Evolutionary conservation across 2,113 vertebrate species (phyloP).

Genomic region (Etheostoma spectabile): DNA sequence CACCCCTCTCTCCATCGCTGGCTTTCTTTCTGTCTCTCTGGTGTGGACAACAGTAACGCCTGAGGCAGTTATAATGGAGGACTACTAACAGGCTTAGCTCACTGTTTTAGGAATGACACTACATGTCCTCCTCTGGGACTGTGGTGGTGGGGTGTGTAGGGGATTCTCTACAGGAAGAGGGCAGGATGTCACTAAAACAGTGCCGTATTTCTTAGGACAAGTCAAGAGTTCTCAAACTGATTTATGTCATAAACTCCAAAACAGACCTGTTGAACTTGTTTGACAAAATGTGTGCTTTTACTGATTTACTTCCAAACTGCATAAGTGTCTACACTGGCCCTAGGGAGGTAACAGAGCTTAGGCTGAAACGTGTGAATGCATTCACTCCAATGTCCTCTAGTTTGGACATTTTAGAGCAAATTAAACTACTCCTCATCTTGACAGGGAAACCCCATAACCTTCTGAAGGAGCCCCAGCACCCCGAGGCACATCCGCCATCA

Average conservation of each 20-base stretch:
- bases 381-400: conserved; percentile 9
- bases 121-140: conserved; percentile 32
- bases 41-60: conserved; percentile 52
- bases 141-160: conserved; percentile 1
- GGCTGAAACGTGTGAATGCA: conserved; percentile 9
- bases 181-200: conserved; percentile 32
- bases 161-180: conserved; percentile 12
- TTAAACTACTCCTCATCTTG: conserved; percentile 51
- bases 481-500: not conserved
- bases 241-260: conserved; percentile 4
- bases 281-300: not conserved
- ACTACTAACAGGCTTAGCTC: conserved; percentile 44
- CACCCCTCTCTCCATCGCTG: not conserved
- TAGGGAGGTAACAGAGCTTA: not conserved
- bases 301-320: conserved; percentile 25
- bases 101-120: conserved; percentile 49
- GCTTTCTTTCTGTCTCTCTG: conserved; percentile 22
- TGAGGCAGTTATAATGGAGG: conserved; percentile 35
- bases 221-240: not conserved
- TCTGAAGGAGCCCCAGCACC: not conserved
- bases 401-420: conserved; percentile 39
- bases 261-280: conserved; percentile 14
- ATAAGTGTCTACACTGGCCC: conserved; percentile 9
- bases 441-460: conserved; percentile 34
- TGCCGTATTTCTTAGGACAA: not conserved